phyloP scores from a whole-genome alignment of 1,140 invertebrate species.

The Lysiphlebus fabarum region DNA sequence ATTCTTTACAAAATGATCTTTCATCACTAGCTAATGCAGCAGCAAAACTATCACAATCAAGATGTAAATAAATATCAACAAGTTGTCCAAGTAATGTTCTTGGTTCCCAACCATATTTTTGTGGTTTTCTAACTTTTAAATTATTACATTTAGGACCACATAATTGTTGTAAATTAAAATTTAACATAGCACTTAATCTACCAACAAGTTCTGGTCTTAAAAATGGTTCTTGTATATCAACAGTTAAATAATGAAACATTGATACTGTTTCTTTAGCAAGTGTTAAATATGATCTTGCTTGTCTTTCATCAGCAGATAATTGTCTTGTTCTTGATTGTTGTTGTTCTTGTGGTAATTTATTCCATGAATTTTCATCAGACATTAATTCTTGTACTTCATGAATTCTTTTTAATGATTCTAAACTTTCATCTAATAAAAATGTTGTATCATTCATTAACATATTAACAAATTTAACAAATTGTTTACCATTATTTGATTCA shows the following conservation, averaged over 20 bases:
- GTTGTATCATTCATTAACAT: constrained; percentile 99
- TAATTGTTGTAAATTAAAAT: constrained; percentile 95
- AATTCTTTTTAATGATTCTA: constrained; percentile 91
- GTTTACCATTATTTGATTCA: constrained; percentile 80
- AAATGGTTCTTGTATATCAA: constrained; percentile 92
- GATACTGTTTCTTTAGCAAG: constrained; percentile 94
- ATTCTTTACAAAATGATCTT: constrained; percentile 88
- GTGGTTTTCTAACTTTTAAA: constrained; percentile 91
- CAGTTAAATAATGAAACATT: constrained; percentile 96
- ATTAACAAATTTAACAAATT: constrained; percentile 97
- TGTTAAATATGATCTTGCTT: constrained; percentile 92
- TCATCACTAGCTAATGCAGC: constrained; percentile 86
- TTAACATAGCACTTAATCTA: constrained; percentile 93
- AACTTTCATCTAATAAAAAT: constrained; percentile 93
- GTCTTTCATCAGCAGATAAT: constrained; percentile 84
- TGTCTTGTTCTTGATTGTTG: constrained; percentile 77
- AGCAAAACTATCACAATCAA: constrained; percentile 89
- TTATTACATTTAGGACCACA: constrained; percentile 97
- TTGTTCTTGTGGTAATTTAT: constrained; percentile 65
- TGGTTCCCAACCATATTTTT: constrained; percentile 97
- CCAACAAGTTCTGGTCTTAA: constrained; percentile 87
- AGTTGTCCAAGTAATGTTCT: constrained; percentile 84
- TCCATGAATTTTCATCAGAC: constrained; percentile 67
- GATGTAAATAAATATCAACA: constrained; percentile 94
- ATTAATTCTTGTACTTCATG: constrained; percentile 92